A percentile compares a stretch with the other conserved stretches of the same genome.
phyloP scores from a whole-genome alignment of 2,797 vertebrate species.

The Erethizon dorsatum region DNA sequence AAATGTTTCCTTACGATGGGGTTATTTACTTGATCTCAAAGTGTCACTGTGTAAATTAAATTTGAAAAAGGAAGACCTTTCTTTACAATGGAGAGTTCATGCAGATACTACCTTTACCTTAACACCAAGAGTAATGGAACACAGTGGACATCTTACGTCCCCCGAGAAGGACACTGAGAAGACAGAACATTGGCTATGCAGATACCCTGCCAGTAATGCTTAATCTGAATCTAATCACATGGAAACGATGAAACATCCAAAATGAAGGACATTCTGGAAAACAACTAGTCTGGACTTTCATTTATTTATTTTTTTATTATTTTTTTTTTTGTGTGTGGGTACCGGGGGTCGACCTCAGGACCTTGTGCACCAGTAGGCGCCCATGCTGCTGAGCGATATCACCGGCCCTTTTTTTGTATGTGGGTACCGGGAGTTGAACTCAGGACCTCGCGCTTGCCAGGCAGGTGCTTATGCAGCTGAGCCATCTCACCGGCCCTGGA shows the following conservation, averaged over 20 bases:
- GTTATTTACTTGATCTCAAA: neutral
- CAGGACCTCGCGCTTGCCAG: too few relatives aligned
- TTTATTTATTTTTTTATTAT: too few relatives aligned
- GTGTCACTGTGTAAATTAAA: neutral
- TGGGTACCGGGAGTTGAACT: too few relatives aligned
- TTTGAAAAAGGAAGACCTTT: neutral
- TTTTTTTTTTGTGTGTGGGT: too few relatives aligned
- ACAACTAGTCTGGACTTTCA: neutral
- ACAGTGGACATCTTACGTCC: neutral
- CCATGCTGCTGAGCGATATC: too few relatives aligned
- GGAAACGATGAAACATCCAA: neutral
- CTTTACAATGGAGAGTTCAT: neutral
- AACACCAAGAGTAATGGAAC: neutral
- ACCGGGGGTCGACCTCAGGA: too few relatives aligned
- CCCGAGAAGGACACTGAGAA: neutral
- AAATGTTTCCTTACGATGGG: neutral
- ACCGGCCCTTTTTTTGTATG: too few relatives aligned
- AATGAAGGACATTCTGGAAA: conserved; percentile 36
- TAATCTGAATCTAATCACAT: conserved; percentile 16
- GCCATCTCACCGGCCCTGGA: too few relatives aligned
- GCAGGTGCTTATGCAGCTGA: too few relatives aligned
- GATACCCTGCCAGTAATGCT: neutral
- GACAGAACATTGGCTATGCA: neutral
- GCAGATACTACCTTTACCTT: neutral
- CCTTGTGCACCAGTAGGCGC: too few relatives aligned